A percentile compares a stretch with the other conserved stretches of the same genome.
These are phyloP conservation scores for Coelogynopora nodosa DNA, from an alignment of 2,888 invertebrate genomes.

Conservation along the genomic window DNA sequence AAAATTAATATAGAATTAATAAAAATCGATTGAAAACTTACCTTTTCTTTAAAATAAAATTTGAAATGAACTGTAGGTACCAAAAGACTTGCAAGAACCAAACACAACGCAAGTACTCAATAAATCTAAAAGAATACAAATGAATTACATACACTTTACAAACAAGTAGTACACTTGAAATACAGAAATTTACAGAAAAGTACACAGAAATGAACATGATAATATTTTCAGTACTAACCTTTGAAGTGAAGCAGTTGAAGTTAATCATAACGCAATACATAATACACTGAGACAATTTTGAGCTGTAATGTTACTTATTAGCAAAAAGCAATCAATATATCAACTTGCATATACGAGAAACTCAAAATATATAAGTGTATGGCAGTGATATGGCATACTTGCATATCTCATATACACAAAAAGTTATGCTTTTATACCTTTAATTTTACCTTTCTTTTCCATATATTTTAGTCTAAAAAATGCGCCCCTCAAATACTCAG, in stretches of 20 bases:
- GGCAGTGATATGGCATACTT: background rate
- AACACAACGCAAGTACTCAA: background rate
- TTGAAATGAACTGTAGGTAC: background rate
- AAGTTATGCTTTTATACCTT: background rate
- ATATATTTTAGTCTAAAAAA: background rate
- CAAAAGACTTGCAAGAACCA: background rate
- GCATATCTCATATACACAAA: background rate
- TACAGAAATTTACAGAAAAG: background rate
- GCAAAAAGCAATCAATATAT: background rate
- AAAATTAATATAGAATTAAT: background rate
- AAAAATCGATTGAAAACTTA: background rate
- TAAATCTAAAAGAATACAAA: background rate
- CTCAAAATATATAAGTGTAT: background rate
- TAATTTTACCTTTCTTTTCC: background rate
- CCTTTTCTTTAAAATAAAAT: background rate
- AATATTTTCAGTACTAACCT: background rate
- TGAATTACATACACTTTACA: background rate
- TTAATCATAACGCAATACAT: background rate
- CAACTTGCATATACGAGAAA: background rate
- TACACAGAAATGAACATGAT: background rate
- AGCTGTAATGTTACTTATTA: background rate
- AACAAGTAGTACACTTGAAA: background rate
- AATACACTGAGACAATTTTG: background rate
- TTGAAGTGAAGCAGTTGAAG: background rate
- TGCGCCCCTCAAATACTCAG: background rate